Evolutionary conservation across 1,140 invertebrate species (phyloP).

Genomic region (Capitella teleta): DNA sequence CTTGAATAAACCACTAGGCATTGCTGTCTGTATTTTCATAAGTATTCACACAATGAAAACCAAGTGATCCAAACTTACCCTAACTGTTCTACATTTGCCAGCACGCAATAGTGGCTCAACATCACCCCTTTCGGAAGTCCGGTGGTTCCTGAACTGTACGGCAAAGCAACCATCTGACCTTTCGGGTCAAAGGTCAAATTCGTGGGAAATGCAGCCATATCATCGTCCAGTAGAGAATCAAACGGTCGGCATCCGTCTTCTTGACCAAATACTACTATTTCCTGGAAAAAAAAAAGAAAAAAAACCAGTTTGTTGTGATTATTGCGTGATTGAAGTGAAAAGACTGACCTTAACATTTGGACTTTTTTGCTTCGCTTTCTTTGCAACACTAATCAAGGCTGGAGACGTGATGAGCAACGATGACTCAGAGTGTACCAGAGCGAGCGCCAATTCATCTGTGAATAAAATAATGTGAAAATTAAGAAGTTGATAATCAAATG

Average conservation of each 20-base stretch:
- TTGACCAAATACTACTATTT: constrained; percentile 29
- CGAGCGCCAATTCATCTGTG: constrained; percentile 66
- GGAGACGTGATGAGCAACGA: constrained; percentile 56
- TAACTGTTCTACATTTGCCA: constrained; percentile 53
- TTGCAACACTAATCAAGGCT: constrained; percentile 27
- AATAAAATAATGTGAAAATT: no score
- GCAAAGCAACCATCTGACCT: constrained; percentile 25
- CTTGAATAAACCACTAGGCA: no score
- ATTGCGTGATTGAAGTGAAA: no score
- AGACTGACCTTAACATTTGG: no score
- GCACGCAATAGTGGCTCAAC: constrained; percentile 35
- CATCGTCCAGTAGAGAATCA: constrained; percentile 24
- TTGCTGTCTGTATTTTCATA: no score
- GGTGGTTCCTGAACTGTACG: constrained; percentile 37
- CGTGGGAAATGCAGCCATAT: constrained; percentile 26
- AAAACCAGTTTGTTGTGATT: not conserved
- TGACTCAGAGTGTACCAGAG: constrained; percentile 53
- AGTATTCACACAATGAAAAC: no score
- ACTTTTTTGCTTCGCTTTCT: not conserved
- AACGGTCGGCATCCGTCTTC: constrained; percentile 24
- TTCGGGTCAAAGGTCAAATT: constrained; percentile 23
- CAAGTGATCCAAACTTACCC: no score
- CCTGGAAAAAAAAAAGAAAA: no score
- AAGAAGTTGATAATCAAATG: no score
- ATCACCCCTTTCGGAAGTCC: constrained; percentile 42